Percentiles rank a stretch among this genome's conserved stretches.
Conservation (phyloP, 2,113 vertebrate genomes). For the Oreochromis spilurus region DNA sequence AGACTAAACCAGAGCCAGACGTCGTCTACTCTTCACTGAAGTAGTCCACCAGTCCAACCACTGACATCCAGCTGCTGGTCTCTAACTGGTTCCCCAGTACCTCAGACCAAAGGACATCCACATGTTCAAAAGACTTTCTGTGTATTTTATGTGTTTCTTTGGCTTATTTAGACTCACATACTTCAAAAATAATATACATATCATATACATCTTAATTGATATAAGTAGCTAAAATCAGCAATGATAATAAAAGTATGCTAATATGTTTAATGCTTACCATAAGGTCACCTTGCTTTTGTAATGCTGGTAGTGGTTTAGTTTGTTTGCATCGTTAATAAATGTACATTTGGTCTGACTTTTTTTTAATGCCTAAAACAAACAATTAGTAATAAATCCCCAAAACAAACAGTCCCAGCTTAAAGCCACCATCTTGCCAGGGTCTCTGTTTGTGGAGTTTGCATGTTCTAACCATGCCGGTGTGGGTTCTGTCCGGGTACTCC, state of each 20-base stretch:
- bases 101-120: rapidly evolving
- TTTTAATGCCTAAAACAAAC: rapidly evolving
- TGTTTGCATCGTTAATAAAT: not conserved
- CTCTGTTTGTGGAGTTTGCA: rapidly evolving
- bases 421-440: not conserved
- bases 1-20: not conserved
- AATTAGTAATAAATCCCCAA: not conserved
- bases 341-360: not conserved
- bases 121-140: not conserved
- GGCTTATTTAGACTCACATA: not conserved
- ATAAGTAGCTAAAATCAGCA: not conserved
- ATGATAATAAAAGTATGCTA: rapidly evolving
- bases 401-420: rapidly evolving
- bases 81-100: not conserved
- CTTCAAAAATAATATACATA: not conserved
- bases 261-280: not conserved
- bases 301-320: not conserved
- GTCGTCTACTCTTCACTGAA: rapidly evolving
- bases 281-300: rapidly evolving
- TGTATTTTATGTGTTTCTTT: not conserved
- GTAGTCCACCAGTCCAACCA: not conserved
- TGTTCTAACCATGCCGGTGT: rapidly evolving
- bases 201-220: not conserved
- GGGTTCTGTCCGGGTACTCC: rapidly evolving
- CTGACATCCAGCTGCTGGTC: rapidly evolving